Percentiles rank a stretch among this genome's conserved stretches.
phyloP scores from a whole-genome alignment of 2,113 vertebrate genomes.

The Argyrosomus japonicus region DNA sequence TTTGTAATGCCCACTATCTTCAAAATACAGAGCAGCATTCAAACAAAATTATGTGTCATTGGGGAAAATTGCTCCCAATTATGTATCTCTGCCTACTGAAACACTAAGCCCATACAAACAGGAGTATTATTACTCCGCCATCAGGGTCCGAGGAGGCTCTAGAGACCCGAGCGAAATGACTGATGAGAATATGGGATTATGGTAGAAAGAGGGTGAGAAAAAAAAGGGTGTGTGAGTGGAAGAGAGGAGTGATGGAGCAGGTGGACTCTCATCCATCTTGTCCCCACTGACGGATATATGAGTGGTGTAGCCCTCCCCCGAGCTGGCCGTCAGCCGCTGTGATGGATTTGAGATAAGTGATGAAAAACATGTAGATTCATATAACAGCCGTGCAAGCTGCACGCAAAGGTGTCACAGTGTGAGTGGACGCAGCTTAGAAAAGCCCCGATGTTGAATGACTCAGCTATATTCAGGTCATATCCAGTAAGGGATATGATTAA shows the following conservation, averaged over 20 bases:
- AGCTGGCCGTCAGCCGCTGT: conserved; percentile 29
- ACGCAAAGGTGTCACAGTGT: neutral
- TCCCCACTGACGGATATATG: conserved; percentile 49
- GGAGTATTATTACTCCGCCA: conserved; percentile 44
- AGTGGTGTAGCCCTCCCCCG: neutral
- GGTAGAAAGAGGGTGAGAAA: conserved; percentile 9
- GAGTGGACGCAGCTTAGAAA: conserved; percentile 8
- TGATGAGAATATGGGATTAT: conserved; percentile 53
- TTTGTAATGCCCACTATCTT: conserved; percentile 46
- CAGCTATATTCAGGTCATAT: neutral
- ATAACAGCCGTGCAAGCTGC: conserved; percentile 18
- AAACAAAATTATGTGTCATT: conserved; percentile 39
- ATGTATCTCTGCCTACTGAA: conserved; percentile 35
- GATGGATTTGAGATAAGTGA: conserved; percentile 60
- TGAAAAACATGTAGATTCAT: conserved; percentile 57
- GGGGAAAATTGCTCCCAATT: conserved; percentile 54
- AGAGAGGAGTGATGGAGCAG: conserved; percentile 53
- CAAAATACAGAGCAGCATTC: conserved; percentile 40
- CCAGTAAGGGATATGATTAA: neutral
- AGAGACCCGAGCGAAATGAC: conserved; percentile 36
- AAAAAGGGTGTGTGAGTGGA: conserved; percentile 1
- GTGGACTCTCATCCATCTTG: conserved; percentile 55
- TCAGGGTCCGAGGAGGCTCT: conserved; percentile 15
- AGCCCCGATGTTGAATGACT: neutral
- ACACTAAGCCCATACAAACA: conserved; percentile 40